phyloP scores from a whole-genome alignment of 2,888 invertebrate species.

The Gandaritis pyraliata region DNA sequence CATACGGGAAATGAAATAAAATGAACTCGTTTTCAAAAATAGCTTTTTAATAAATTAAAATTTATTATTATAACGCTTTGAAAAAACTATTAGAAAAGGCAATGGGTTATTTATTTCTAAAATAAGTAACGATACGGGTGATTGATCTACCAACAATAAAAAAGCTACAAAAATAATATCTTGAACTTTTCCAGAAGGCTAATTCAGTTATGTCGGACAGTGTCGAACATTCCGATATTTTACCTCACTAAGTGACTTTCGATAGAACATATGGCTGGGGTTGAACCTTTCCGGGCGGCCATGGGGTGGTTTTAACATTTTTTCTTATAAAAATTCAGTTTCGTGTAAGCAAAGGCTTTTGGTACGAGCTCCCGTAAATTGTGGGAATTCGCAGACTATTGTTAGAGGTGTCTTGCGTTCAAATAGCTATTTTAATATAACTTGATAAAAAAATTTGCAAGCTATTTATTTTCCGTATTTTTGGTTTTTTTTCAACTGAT shows the following conservation, averaged over 20 bases:
- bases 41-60: too few relatives aligned
- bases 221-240: constrained; percentile 54
- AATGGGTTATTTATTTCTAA: too few relatives aligned
- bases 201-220: constrained; percentile 48
- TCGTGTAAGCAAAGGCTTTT: constrained; percentile 47
- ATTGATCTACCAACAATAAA: background rate
- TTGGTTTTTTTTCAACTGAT: background rate
- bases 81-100: too few relatives aligned
- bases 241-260: constrained; percentile 74
- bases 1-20: too few relatives aligned
- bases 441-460: background rate
- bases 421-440: constrained; percentile 9
- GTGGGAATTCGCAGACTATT: constrained; percentile 40
- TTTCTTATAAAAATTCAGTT: constrained; percentile 63
- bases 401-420: constrained; percentile 16
- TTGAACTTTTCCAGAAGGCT: constrained; percentile 28
- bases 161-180: constrained; percentile 16
- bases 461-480: background rate
- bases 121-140: too few relatives aligned
- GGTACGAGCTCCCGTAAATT: constrained; percentile 50
- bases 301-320: constrained; percentile 74
- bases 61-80: too few relatives aligned
- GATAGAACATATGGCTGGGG: constrained; percentile 72
- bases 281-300: constrained; percentile 59
- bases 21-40: too few relatives aligned